Percentiles rank a stretch among this genome's conserved stretches.
Conservation (phyloP, 2,888 invertebrate species). For the Apodemia duryi region DNA sequence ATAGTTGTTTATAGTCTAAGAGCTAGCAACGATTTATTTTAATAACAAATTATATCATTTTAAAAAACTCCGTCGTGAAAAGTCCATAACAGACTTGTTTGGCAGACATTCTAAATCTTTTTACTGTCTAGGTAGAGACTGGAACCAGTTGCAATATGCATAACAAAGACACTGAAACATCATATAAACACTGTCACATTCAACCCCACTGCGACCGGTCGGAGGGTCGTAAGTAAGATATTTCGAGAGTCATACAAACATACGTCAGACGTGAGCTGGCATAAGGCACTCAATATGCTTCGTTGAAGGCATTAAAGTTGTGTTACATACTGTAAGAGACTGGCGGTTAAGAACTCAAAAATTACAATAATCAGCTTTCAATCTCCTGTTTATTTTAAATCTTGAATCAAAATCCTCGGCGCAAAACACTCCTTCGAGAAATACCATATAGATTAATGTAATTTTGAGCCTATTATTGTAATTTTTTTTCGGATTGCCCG, state of each 20-base stretch:
- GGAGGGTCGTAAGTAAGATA: constrained; percentile 53
- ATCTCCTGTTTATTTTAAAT: too few species aligned
- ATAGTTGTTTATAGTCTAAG: too few species aligned
- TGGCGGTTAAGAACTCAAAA: neutral
- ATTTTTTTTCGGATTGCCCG: too few species aligned
- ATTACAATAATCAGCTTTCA: too few species aligned
- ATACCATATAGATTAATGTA: too few species aligned
- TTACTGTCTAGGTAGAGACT: constrained; percentile 27
- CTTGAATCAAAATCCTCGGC: too few species aligned
- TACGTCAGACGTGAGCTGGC: constrained; percentile 48
- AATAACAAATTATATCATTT: neutral
- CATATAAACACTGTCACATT: constrained; percentile 24
- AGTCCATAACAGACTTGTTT: constrained; percentile 16
- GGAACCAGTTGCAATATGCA: constrained; percentile 25
- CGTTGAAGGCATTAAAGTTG: constrained; percentile 51
- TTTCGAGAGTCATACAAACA: constrained; percentile 55
- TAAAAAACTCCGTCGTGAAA: neutral
- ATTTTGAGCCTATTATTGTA: too few species aligned
- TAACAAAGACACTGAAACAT: constrained; percentile 25
- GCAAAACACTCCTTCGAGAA: too few species aligned
- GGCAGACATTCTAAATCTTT: constrained; percentile 30
- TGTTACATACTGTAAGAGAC: constrained; percentile 34
- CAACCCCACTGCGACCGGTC: constrained; percentile 36
- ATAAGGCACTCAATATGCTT: constrained; percentile 49
- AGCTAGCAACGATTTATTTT: too few species aligned